A percentile compares a stretch with the other conserved stretches of the same genome.
Evolutionary conservation across 1,140 invertebrate genomes (phyloP).

Genomic region (Trinorchestia longiramus): DNA sequence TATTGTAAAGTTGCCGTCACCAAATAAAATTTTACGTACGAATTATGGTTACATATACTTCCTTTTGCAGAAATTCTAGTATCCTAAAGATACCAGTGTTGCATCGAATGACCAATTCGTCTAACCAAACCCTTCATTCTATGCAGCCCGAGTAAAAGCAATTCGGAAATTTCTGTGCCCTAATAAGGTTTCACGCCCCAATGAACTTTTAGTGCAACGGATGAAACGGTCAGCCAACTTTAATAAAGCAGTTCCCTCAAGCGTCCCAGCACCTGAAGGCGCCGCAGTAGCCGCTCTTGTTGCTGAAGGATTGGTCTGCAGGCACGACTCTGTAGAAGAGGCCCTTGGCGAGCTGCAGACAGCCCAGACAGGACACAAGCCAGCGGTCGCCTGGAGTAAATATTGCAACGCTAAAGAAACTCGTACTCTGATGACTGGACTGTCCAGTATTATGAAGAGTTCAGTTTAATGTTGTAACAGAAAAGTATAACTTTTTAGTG

Average conservation of each 20-base stretch:
- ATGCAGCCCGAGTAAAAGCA: background rate
- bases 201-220: too few species aligned
- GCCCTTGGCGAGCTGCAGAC: conserved; percentile 86
- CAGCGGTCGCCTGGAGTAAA: conserved; percentile 84
- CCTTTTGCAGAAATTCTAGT: too few species aligned
- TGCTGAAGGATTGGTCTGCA: conserved; percentile 88
- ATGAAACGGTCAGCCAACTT: too few species aligned
- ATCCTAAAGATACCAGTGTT: too few species aligned
- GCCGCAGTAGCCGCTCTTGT: conserved; percentile 70
- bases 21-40: too few species aligned
- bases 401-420: too few species aligned
- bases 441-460: background rate
- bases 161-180: background rate
- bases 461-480: background rate
- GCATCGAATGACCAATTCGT: too few species aligned
- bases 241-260: too few species aligned
- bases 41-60: too few species aligned
- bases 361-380: conserved; percentile 89
- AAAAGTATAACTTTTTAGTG: background rate
- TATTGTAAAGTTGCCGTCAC: too few species aligned
- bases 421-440: background rate
- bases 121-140: too few species aligned
- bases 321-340: conserved; percentile 96
- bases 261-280: conserved; percentile 65
- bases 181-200: background rate